Percentiles rank a stretch among this genome's conserved stretches.
These are phyloP conservation scores for Lypha dubia DNA, from an alignment of 2,888 invertebrate species.

Conservation along the genomic window DNA sequence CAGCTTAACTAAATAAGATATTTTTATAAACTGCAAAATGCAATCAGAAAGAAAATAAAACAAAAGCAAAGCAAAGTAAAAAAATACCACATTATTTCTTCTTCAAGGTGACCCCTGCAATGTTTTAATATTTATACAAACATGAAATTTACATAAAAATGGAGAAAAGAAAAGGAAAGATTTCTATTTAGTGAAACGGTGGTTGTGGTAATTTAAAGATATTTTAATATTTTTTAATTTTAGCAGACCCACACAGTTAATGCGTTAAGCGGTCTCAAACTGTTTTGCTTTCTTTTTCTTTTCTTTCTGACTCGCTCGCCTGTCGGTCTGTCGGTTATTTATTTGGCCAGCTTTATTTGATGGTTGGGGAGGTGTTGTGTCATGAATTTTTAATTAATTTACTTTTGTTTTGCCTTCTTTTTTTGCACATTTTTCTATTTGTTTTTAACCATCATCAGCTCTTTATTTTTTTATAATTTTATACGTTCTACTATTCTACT, in stretches of 20 bases:
- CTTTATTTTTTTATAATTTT: slow-evolving; percentile 41
- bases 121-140: slow-evolving; percentile 40
- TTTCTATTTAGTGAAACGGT: neutral
- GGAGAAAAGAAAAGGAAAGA: slow-evolving; percentile 14
- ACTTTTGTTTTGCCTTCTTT: slow-evolving; percentile 65
- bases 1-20: slow-evolving; percentile 65
- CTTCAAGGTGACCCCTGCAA: slow-evolving; percentile 68
- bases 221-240: slow-evolving; percentile 45
- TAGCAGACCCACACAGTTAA: slow-evolving; percentile 34
- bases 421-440: neutral
- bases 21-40: slow-evolving; percentile 53
- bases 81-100: slow-evolving; percentile 41
- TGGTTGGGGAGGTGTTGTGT: slow-evolving; percentile 67
- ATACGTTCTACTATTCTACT: slow-evolving; percentile 12
- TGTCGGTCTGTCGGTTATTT: slow-evolving; percentile 16
- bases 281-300: too few relatives aligned
- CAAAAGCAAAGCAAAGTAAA: slow-evolving; percentile 31
- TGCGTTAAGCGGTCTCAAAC: slow-evolving; percentile 62
- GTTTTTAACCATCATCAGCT: slow-evolving; percentile 47
- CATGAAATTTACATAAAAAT: slow-evolving; percentile 51
- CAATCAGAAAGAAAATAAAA: slow-evolving; percentile 4
- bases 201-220: slow-evolving; percentile 25
- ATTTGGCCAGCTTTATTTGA: neutral
- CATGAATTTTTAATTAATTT: slow-evolving; percentile 77
- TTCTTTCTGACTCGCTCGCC: neutral